Percentiles rank a stretch among this genome's conserved stretches.
Evolutionary conservation across 2,113 vertebrate genomes (phyloP).

Genomic region (Xenus cinereus): DNA sequence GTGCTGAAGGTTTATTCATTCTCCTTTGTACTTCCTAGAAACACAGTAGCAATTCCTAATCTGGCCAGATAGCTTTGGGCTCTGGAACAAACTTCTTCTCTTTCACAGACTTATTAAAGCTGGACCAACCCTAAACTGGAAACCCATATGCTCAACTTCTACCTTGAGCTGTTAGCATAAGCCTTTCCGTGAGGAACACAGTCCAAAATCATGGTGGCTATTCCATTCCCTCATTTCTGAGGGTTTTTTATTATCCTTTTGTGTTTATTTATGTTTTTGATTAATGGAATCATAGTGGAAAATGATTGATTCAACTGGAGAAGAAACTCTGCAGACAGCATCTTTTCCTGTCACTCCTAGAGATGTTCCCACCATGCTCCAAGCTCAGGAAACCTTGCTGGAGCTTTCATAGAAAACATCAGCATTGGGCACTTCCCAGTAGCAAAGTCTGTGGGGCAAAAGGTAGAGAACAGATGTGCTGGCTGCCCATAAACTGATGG

Average conservation of each 20-base stretch:
- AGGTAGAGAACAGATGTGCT: not conserved
- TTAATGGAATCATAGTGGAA: not conserved
- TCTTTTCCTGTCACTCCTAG: not conserved
- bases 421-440: not conserved
- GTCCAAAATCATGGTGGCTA: not conserved
- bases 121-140: not conserved
- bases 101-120: not conserved
- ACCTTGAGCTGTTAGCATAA: not conserved
- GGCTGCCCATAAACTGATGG: not conserved
- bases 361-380: not conserved
- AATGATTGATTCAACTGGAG: not conserved
- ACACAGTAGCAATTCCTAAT: not conserved
- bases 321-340: not conserved
- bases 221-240: not conserved
- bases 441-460: not conserved
- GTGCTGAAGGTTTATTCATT: not conserved
- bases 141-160: not conserved
- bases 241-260: not conserved
- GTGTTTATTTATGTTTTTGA: not conserved
- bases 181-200: not conserved
- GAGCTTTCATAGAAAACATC: not conserved
- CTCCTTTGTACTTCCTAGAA: not conserved
- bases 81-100: not conserved
- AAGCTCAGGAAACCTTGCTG: not conserved
- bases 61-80: not conserved